These are phyloP conservation scores for Pectinophora gossypiella DNA, from an alignment of 1,140 invertebrate genomes.

Conservation along the genomic window DNA sequence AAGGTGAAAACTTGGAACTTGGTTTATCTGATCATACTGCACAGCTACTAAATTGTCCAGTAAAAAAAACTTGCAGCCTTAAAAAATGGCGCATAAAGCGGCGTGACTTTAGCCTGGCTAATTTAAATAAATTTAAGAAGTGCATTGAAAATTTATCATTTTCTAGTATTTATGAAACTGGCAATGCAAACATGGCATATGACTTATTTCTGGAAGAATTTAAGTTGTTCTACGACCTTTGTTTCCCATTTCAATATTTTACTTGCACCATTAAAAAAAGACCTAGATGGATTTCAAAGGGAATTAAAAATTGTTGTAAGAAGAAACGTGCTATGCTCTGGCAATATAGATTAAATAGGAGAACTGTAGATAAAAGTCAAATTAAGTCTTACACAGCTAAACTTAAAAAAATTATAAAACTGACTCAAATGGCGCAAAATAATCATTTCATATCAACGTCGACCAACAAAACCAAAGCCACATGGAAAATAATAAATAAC, in stretches of 20 bases:
- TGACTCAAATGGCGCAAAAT: slow-evolving; percentile 5
- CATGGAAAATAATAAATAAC: slow-evolving; percentile 7
- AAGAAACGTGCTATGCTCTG: slow-evolving; percentile 2
- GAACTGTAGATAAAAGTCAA: not conserved
- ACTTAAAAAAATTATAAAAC: slow-evolving; percentile 4
- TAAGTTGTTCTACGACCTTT: slow-evolving; percentile 4
- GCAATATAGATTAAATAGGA: not conserved
- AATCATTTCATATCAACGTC: not conserved
- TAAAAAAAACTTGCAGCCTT: slow-evolving; percentile 6
- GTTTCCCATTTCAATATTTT: not conserved
- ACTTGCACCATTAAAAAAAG: not conserved
- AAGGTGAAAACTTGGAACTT: slow-evolving; percentile 10
- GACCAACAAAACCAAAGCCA: not conserved
- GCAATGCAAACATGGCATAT: not conserved
- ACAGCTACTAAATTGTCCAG: slow-evolving; percentile 15
- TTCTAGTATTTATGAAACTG: not conserved
- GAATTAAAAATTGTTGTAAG: slow-evolving; percentile 3
- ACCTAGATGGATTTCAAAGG: slow-evolving; percentile 6
- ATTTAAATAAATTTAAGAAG: slow-evolving; percentile 7
- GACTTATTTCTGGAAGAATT: not conserved
- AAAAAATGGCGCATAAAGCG: slow-evolving; percentile 4
- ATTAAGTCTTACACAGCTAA: not conserved
- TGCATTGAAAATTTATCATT: not conserved
- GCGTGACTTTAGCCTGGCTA: slow-evolving; percentile 5
- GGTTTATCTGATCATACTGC: slow-evolving; percentile 21